These are phyloP conservation scores for Drosophila cyrtoloma DNA, from an alignment of 2,888 invertebrate species.

Conservation along the genomic window DNA sequence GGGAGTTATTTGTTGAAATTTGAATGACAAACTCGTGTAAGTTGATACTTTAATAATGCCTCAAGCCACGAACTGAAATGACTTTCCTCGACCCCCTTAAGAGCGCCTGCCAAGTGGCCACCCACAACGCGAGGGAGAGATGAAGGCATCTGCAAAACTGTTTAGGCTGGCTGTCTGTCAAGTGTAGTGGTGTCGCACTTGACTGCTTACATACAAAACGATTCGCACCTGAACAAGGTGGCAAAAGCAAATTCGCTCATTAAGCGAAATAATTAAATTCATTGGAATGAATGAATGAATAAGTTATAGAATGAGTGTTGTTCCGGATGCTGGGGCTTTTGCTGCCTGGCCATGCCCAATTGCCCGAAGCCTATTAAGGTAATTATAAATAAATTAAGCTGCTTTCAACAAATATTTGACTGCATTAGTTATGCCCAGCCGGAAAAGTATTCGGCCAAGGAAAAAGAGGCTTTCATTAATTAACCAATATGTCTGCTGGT, in stretches of 20 bases:
- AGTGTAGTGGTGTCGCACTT: conserved; percentile 21
- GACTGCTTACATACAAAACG: conserved; percentile 48
- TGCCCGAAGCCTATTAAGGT: conserved; percentile 65
- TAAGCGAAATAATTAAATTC: conserved; percentile 73
- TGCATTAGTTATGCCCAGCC: conserved; percentile 33
- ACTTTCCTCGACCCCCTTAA: conserved; percentile 32
- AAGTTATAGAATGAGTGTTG: conserved; percentile 21
- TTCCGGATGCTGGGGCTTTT: conserved; percentile 27
- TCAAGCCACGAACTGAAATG: conserved; percentile 36
- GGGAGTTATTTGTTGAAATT: conserved; percentile 51
- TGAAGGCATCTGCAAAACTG: conserved; percentile 3
- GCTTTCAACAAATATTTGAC: conserved; percentile 49
- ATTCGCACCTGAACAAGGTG: conserved; percentile 52
- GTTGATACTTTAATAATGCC: conserved; percentile 60
- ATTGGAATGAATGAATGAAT: conserved; percentile 55
- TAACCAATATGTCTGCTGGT: conserved; percentile 33
- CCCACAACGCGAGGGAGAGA: conserved; percentile 3
- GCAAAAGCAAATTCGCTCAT: conserved; percentile 56
- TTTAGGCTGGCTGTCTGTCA: conserved; percentile 9
- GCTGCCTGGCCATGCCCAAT: conserved; percentile 23
- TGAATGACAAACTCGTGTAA: conserved; percentile 64
- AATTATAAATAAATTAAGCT: conserved; percentile 80
- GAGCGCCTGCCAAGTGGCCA: conserved; percentile 21
- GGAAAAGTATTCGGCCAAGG: conserved; percentile 23
- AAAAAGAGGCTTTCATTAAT: conserved; percentile 37